Percentiles rank a stretch among this genome's conserved stretches.
Conservation (phyloP, 2,113 vertebrate species). For the Raja brachyura region DNA sequence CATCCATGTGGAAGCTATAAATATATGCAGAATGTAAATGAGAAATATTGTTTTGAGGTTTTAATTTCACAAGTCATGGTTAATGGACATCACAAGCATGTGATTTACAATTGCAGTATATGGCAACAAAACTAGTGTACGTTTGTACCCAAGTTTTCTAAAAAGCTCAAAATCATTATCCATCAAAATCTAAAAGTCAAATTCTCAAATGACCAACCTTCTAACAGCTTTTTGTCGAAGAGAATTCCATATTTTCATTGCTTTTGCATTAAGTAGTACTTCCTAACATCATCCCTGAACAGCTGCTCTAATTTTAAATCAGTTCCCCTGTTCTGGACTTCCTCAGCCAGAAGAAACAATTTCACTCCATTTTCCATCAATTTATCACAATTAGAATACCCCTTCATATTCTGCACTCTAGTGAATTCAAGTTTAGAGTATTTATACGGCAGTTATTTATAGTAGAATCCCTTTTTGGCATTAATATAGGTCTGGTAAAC, state of each 20-base stretch:
- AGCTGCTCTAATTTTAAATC: background rate
- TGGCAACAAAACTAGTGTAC: background rate
- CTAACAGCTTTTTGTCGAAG: background rate
- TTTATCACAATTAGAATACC: background rate
- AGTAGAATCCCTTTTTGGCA: background rate
- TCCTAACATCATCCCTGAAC: background rate
- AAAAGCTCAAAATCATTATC: too few species aligned
- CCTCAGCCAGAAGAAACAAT: too few species aligned
- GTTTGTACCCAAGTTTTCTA: too few species aligned
- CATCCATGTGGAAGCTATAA: too few species aligned
- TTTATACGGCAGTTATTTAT: background rate
- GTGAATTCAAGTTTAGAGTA: background rate
- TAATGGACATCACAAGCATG: background rate
- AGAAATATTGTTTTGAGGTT: background rate
- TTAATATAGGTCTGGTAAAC: background rate
- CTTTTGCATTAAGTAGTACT: background rate
- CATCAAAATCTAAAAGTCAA: too few species aligned
- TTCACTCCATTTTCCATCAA: too few species aligned
- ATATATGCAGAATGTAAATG: background rate
- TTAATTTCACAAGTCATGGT: background rate
- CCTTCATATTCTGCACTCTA: background rate
- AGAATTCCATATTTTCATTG: background rate
- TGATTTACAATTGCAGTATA: background rate
- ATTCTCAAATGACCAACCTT: too few species aligned
- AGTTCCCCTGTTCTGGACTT: too few species aligned